A percentile compares a stretch with the other conserved stretches of the same genome.
These are phyloP conservation scores for Astyanax mexicanus DNA, from an alignment of 2,797 vertebrate genomes.

Conservation along the genomic window DNA sequence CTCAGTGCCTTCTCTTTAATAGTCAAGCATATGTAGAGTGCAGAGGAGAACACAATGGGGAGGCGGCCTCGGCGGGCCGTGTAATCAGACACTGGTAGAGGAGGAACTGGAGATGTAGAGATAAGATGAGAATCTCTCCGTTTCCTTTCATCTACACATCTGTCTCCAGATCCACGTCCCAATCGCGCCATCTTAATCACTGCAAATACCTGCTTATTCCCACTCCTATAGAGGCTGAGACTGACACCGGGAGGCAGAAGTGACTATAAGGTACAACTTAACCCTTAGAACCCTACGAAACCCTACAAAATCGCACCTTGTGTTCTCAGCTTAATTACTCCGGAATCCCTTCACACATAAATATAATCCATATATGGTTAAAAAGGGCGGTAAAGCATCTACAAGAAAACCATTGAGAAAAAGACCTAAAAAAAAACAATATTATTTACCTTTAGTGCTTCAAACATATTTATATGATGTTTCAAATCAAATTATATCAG, in stretches of 20 bases:
- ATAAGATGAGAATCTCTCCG: slow-evolving; percentile 48
- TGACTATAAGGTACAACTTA: background rate
- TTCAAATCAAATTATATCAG: too few species aligned
- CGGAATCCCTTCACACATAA: too few species aligned
- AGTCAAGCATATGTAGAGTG: slow-evolving; percentile 67
- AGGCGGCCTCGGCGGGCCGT: slow-evolving; percentile 24
- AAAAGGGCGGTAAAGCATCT: too few species aligned
- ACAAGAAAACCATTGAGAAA: too few species aligned
- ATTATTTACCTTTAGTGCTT: too few species aligned
- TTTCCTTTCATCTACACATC: slow-evolving; percentile 49
- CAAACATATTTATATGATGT: too few species aligned
- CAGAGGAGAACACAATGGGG: slow-evolving; percentile 42
- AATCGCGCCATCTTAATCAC: slow-evolving; percentile 50
- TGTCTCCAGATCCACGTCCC: slow-evolving; percentile 30
- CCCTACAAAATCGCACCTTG: too few species aligned
- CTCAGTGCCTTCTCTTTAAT: slow-evolving; percentile 57
- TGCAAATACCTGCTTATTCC: slow-evolving; percentile 26
- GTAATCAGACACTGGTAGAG: slow-evolving; percentile 53
- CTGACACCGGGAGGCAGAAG: slow-evolving; percentile 3
- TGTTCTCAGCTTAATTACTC: too few species aligned
- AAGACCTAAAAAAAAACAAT: too few species aligned
- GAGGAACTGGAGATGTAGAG: slow-evolving; percentile 36
- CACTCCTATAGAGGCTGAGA: background rate
- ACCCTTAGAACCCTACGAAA: too few species aligned
- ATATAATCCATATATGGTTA: too few species aligned